Evolutionary conservation across 1,140 invertebrate species (phyloP), one percentile per base, ranked within the genome.

Genomic region (Zophobas morio): DNA sequence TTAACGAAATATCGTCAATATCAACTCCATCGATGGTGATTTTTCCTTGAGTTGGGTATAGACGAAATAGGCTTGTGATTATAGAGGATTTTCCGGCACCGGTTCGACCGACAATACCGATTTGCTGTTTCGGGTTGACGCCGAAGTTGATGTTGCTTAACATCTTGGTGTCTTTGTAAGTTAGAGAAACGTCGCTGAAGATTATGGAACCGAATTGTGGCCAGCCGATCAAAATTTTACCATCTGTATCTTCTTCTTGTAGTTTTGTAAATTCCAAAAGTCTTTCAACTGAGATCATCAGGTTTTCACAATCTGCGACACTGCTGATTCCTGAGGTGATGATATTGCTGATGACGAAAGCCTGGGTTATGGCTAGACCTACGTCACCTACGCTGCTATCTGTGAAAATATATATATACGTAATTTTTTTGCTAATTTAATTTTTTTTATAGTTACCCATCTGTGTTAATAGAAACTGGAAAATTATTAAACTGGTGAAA

Each of bases 321-420:
- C 94, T 93, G 40, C 93, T 86, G 85, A 95, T 93, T 35, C 91
- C 92, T 93, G 93, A 94, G 85, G 94, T 93, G 85, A 94, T 92
- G 89, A 93, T 91, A 3, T 93, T 93, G 8, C 92, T 93, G 78
- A 95, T 88, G 0, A 90, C 90, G 86, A 95, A 91, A 1, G 92
- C 91, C 81, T 94, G 93, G 0, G 93, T 93, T 66, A 95, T 91
- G 5, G 92, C 92, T 78, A 95, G 83, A 47, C 94, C 94, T 60
- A 94, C 93, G 81, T 92, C 89, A 32, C 93, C 93, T 42, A 91
- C 91, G 78, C 88, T 83, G 74, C 78, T 33, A 70, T 85, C 84
- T 77, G 1, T 54, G 35, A 20, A 20, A 20, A 20, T 20, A 20
- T 20, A 20, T 20, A 20, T 20, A 20, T 20, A 20, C 20, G 20